Base-by-base conservation (phyloP, 1,140 invertebrate genomes). In the Drosophila simulans region DNA sequence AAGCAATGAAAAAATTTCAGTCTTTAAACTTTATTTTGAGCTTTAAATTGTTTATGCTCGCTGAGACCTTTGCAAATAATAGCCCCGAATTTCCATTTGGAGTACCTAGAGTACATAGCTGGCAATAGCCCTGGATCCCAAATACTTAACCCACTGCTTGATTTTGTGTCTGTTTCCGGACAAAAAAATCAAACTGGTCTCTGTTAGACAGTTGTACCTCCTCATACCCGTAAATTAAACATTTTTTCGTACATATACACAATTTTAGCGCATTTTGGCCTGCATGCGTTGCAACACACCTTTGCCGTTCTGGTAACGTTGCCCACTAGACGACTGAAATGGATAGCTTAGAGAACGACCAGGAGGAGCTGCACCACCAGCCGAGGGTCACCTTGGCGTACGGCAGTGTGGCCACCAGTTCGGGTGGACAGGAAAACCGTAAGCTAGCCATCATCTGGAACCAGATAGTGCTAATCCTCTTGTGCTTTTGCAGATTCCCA, bases 301-400 rank as follows among this genome's bases (percentile, higher is more conserved):
- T 11, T 48, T 56, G 35, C 2, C 27, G 10, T 22, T 54, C 51
- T 13, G 34, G 48, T 48, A 31, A 58, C 56, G 43, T 58, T 68
- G 20, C 20, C 31, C 35, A 3, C 22, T 25, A 35, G 45, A 43
- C 46, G 34, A 56, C 22, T 57, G 35, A 17, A 25, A 56, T 56
- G 52, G 53, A 57, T 45, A 83, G 69, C 52, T 69, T 88, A 77
- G 84, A 89, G 35, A 89, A 89, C 60, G 84, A 89, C 35, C 84
- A 89, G 63, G 84, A 89, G 63, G 84, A 89, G 62, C 52, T 89
- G 52, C 69, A 72, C 68, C 80, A 83, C 48, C 81, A 73, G 39
- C 77, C 70, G 15, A 46, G 68, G 45, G 74, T 70, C 46, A 43
- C 59, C 40, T 51, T 86, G 15, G 40, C 60, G 7, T 84, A 64